Evolutionary conservation across 1,140 invertebrate species (phyloP).

Genomic region (Riptortus pedestris): DNA sequence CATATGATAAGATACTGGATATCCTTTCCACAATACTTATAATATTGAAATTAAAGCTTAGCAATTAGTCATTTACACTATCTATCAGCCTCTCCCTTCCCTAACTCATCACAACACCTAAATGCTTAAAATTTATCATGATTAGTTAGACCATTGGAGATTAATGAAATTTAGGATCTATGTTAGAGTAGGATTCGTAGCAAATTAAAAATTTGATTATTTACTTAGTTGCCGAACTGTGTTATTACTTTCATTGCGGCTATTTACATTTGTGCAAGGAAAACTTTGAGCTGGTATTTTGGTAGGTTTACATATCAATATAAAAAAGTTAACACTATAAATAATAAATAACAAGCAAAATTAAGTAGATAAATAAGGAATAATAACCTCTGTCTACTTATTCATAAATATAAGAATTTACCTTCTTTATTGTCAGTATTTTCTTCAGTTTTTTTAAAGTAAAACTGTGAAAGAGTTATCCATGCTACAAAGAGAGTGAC

Average conservation of each 20-base stretch:
- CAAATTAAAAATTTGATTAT: too few species aligned
- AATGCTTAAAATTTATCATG: too few species aligned
- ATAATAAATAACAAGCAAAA: neutral
- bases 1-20: too few species aligned
- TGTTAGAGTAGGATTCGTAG: too few species aligned
- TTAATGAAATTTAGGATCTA: too few species aligned
- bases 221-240: too few species aligned
- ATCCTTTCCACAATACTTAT: too few species aligned
- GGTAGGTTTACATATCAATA: neutral
- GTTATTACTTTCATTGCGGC: neutral
- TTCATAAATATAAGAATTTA: neutral
- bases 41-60: too few species aligned
- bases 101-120: too few species aligned
- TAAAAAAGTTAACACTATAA: neutral
- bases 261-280: neutral
- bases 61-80: too few species aligned
- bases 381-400: neutral
- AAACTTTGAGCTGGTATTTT: neutral
- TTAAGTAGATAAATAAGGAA: neutral
- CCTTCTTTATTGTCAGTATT: neutral
- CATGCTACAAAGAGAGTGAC: conserved; percentile 18
- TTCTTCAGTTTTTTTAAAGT: conserved; percentile 20
- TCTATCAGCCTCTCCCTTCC: too few species aligned
- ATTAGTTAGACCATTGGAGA: too few species aligned
- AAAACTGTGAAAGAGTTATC: conserved; percentile 20